Percentiles rank a stretch among this genome's conserved stretches.
phyloP scores from a whole-genome alignment of 1,140 invertebrate species.

The Achatina immaculata region DNA sequence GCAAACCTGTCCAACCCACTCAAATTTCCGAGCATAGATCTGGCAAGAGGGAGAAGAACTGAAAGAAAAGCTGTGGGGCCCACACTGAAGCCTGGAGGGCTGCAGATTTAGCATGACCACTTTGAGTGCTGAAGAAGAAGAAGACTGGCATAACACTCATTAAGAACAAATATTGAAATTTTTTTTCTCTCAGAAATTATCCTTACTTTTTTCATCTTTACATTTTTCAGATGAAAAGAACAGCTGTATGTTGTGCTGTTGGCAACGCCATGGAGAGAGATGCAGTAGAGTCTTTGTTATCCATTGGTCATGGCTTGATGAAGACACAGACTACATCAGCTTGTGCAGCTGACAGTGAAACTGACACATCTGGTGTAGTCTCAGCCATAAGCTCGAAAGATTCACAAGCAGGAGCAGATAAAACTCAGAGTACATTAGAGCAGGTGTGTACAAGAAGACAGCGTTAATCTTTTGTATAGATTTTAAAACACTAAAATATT shows the following conservation, averaged over 20 bases:
- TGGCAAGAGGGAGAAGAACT: no score
- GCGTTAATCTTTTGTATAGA: background rate
- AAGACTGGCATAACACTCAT: no score
- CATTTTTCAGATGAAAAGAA: constrained; percentile 17
- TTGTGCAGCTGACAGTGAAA: background rate
- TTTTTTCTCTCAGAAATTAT: background rate
- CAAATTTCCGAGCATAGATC: no score
- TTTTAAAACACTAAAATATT: no score
- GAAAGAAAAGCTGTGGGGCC: no score
- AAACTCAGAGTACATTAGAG: constrained; percentile 30
- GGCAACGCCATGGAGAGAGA: constrained; percentile 34
- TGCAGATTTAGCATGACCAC: no score
- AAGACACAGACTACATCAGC: background rate
- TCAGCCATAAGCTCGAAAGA: background rate
- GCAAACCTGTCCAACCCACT: no score
- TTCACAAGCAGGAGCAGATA: background rate
- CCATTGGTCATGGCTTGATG: constrained; percentile 17
- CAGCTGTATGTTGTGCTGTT: constrained; percentile 13
- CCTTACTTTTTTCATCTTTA: background rate
- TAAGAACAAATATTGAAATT: background rate
- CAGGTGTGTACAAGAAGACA: background rate
- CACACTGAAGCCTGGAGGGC: no score
- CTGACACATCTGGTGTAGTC: background rate
- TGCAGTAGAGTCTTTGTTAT: constrained; percentile 33
- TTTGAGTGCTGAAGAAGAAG: no score